Conservation (phyloP, 2,113 vertebrate species). For the Bujurquina vittata region DNA sequence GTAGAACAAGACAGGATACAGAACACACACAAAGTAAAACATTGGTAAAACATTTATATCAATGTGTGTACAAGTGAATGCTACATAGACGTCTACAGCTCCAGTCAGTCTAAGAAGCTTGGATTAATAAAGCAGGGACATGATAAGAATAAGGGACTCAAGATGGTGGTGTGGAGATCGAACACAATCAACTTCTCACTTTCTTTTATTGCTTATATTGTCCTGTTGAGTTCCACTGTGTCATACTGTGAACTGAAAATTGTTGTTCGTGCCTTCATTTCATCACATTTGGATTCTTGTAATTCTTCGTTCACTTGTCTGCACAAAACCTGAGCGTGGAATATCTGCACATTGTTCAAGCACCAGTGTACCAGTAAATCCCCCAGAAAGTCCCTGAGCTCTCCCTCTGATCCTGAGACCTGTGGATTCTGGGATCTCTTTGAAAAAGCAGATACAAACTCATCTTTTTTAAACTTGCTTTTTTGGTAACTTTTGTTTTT, state of each 20-base stretch:
- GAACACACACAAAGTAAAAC: not conserved
- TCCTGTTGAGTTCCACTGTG: not conserved
- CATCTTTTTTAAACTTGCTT: not conserved
- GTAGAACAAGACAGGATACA: not conserved
- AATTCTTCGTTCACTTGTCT: not conserved
- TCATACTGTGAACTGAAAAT: not conserved
- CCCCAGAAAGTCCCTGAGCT: not conserved
- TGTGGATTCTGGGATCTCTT: not conserved
- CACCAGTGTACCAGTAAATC: not conserved
- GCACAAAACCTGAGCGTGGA: not conserved
- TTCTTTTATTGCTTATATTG: not conserved
- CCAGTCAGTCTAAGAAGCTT: not conserved
- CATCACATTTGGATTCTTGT: not conserved
- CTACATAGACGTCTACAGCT: not conserved
- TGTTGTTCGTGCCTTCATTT: not conserved
- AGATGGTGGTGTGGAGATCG: rapidly evolving
- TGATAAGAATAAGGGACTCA: not conserved
- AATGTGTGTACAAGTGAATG: not conserved
- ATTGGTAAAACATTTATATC: not conserved
- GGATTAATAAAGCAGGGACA: not conserved
- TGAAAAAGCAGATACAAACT: not conserved
- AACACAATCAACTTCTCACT: not conserved
- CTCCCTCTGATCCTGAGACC: not conserved
- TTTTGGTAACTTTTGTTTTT: not conserved
- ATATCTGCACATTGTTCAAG: not conserved